Conservation (phyloP, 1,140 invertebrate genomes). For the Brachionus rotundiformis region DNA sequence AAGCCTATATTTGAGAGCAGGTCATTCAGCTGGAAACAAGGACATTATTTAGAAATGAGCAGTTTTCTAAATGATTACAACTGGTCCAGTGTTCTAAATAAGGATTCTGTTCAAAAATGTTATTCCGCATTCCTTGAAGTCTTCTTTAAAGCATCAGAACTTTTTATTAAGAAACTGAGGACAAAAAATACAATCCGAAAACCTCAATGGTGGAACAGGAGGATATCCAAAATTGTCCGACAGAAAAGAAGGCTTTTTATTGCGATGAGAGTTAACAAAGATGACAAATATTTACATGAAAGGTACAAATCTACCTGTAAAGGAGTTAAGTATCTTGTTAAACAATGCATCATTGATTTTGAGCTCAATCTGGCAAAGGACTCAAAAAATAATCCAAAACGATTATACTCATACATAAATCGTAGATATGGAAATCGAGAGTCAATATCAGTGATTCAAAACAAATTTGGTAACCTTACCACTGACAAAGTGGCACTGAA, state of each 20-base stretch:
- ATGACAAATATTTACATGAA: too few relatives aligned
- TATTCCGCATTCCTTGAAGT: not conserved
- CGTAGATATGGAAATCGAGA: too few relatives aligned
- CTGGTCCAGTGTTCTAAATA: not conserved
- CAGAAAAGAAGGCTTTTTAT: not conserved
- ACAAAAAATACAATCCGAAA: not conserved
- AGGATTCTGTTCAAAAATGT: not conserved
- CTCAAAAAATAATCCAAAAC: too few relatives aligned
- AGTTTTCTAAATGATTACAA: constrained; percentile 1
- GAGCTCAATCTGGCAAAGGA: not conserved
- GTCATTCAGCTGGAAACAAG: not conserved
- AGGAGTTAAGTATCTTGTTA: too few relatives aligned
- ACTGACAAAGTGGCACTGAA: too few relatives aligned
- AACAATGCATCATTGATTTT: too few relatives aligned
- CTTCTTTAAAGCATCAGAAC: not conserved
- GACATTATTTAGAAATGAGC: not conserved
- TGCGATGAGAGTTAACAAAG: too few relatives aligned
- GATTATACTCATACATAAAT: not conserved
- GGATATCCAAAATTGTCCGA: not conserved
- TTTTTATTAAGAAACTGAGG: not conserved
- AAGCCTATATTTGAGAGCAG: not conserved
- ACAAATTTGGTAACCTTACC: too few relatives aligned
- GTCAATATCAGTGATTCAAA: too few relatives aligned
- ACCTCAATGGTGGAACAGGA: not conserved
- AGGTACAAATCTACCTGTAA: too few relatives aligned